Conservation (phyloP, 2,113 vertebrate genomes). For the Budorcas taxicolor region DNA sequence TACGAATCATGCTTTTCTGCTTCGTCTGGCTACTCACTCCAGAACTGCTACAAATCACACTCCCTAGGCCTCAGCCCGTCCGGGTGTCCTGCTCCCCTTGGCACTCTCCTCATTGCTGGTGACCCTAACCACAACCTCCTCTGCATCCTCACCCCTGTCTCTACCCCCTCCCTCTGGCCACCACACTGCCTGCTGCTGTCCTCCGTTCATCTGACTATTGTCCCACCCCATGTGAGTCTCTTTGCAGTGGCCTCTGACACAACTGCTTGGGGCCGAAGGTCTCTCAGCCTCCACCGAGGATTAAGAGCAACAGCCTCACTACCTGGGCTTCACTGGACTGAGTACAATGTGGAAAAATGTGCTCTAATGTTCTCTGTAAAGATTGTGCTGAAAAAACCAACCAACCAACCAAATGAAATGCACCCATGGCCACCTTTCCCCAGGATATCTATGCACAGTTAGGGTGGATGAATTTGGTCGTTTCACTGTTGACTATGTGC, state of each 20-base stretch:
- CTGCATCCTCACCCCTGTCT: accelerated
- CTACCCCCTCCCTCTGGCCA: not conserved
- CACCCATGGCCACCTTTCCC: not conserved
- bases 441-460: not conserved
- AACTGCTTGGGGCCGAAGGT: not conserved
- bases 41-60: not conserved
- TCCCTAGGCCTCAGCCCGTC: not conserved
- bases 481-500: not conserved
- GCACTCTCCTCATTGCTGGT: not conserved
- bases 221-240: slow-evolving; percentile 64
- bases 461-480: not conserved
- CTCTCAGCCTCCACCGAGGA: not conserved
- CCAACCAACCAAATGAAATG: not conserved
- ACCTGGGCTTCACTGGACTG: not conserved
- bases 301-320: not conserved
- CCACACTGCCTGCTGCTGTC: not conserved
- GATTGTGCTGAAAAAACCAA: not conserved
- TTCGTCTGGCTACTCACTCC: not conserved
- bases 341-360: slow-evolving; percentile 7
- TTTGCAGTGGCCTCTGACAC: slow-evolving; percentile 59
- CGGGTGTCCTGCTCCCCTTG: accelerated
- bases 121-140: no score
- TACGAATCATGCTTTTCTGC: not conserved
- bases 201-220: not conserved
- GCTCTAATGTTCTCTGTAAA: not conserved